Base-by-base conservation (phyloP, 2,113 vertebrate genomes). In the Plestiodon gilberti region DNA sequence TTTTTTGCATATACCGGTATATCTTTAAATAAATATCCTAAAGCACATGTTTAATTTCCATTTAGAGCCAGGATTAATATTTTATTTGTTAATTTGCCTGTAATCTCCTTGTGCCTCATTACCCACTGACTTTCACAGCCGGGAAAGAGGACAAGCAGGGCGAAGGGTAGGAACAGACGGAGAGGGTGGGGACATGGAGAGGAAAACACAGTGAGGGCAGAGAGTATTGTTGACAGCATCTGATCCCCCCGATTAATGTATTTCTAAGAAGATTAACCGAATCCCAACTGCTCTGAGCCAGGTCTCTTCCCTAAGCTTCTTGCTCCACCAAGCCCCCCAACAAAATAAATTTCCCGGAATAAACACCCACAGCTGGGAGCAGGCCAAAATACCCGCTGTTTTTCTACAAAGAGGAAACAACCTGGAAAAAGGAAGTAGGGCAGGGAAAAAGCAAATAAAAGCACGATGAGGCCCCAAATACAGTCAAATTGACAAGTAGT, bases 221-320 rank as follows among this genome's bases (percentile, higher is more conserved):
- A 89, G 90, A 92, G 91, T 90, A 94, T 89, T 96, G 94, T 95
- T 94, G 93, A 94, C 93, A 95, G 93, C 90, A 91, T 95, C 93
- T 93, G 94, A 96, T 93, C 93, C 79, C 10, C 85, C 88, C 0
- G 95, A 96, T 96, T 96, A 96, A 96, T 93, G 94, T 93, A 95
- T 95, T 95, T 96, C 93, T 97, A 97, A 97, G 96, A 90, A 95
- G 96, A 96, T 97, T 96, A 97, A 93, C 89, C 3, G 82, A 96
- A 97, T 96, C 96, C 96, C 92, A 96, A 96, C 95, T 95, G 96
- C 94, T 96, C 93, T 91, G 91, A 95, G 96, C 93, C 93, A 96
- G 93, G 95, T 95, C 89, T 93, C 93, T 94, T 93, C 92, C 89
- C 90, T 97, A 96, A 96, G 95, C 94, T 93, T 90, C 90, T 92